phyloP scores from a whole-genome alignment of 2,113 vertebrate genomes.

The Uria aalge region DNA sequence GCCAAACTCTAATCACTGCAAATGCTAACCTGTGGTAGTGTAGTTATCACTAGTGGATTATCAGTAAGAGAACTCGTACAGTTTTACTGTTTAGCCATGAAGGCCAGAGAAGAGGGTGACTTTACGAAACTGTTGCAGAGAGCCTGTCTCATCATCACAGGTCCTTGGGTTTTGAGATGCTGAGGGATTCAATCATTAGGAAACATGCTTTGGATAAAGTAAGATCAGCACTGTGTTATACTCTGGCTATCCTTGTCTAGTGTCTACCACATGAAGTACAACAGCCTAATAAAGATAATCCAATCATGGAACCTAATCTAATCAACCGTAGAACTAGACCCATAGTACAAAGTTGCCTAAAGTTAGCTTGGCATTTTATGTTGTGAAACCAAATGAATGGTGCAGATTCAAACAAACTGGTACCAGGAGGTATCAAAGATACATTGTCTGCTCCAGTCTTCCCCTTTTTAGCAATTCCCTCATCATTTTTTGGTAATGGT shows the following conservation, averaged over 20 bases:
- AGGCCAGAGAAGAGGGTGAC: neutral
- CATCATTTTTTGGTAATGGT: neutral
- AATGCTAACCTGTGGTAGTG: neutral
- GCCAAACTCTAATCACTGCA: neutral
- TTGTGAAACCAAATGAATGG: neutral
- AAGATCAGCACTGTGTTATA: neutral
- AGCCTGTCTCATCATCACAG: neutral
- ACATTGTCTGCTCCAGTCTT: neutral
- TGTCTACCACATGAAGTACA: neutral
- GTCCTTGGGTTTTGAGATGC: neutral
- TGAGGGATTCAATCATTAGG: neutral
- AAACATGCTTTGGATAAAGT: neutral
- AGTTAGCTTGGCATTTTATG: neutral
- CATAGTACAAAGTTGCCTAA: neutral
- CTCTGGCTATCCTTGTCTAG: neutral
- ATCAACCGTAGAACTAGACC: neutral
- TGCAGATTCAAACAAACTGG: neutral
- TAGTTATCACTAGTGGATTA: neutral
- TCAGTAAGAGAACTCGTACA: neutral
- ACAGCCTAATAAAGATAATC: neutral
- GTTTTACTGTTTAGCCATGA: neutral
- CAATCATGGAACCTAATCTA: neutral
- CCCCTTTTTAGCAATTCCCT: neutral
- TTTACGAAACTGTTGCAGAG: neutral
- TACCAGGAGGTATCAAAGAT: neutral